A percentile compares a stretch with the other conserved stretches of the same genome.
phyloP scores from a whole-genome alignment of 2,797 vertebrate species.

The Scyliorhinus canicula region DNA sequence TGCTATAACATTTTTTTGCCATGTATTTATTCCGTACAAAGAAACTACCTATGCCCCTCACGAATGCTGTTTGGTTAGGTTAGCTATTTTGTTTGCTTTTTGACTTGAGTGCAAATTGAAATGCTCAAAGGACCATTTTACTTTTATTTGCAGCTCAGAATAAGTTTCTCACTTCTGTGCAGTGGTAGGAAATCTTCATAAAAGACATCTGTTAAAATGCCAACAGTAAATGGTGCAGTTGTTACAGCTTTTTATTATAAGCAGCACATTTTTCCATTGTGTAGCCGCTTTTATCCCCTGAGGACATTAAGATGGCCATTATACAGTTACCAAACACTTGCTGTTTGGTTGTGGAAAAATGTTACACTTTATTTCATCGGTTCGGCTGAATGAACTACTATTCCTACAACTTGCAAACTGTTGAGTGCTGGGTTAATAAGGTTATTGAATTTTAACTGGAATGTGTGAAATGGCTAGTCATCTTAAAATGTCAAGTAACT shows the following conservation, averaged over 20 bases:
- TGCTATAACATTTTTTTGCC: neutral
- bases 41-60: neutral
- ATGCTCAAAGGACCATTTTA: constrained; percentile 31
- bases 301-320: constrained; percentile 4
- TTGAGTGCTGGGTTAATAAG: neutral
- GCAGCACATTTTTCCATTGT: constrained; percentile 37
- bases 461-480: neutral
- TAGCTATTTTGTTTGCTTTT: constrained; percentile 28
- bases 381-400: neutral
- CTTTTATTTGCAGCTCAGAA: constrained; percentile 33
- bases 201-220: constrained; percentile 35
- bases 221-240: constrained; percentile 21
- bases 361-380: neutral
- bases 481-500: neutral
- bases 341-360: constrained; percentile 8
- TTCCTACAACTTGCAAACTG: neutral
- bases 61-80: neutral
- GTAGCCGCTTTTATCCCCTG: constrained; percentile 3
- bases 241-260: constrained; percentile 24
- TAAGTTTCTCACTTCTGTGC: constrained; percentile 20
- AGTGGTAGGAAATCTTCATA: constrained; percentile 8
- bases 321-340: constrained; percentile 26
- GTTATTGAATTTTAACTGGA: neutral
- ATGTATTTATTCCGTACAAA: constrained; percentile 14
- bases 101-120: neutral